Conservation (phyloP, 2,797 vertebrate species). For the Gallinago nigripennis region DNA sequence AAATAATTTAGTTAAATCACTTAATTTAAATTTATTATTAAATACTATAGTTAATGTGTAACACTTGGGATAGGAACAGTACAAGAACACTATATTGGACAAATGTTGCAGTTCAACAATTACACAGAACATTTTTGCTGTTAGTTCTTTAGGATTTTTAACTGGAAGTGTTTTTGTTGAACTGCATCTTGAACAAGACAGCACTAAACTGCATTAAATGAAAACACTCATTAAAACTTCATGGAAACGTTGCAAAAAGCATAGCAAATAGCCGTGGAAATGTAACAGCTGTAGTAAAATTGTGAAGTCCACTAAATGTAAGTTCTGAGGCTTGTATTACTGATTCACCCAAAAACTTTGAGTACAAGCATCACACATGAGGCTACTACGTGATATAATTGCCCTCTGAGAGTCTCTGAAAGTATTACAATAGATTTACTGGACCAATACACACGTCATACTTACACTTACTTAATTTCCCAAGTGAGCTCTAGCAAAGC, state of each 20-base stretch:
- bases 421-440: slow-evolving; percentile 14
- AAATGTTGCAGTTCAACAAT: background rate
- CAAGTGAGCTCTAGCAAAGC: background rate
- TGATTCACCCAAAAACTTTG: background rate
- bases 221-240: slow-evolving; percentile 31
- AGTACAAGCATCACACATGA: background rate
- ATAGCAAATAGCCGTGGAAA: background rate
- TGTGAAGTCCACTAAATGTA: background rate
- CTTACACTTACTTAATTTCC: slow-evolving; percentile 40
- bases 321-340: background rate
- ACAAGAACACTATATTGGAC: background rate
- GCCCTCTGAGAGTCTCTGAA: background rate
- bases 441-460: background rate
- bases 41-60: background rate
- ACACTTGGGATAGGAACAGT: background rate
- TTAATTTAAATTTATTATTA: background rate
- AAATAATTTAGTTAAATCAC: background rate
- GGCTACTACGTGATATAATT: background rate
- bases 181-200: background rate
- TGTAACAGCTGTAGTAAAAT: background rate
- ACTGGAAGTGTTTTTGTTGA: background rate
- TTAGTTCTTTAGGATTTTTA: background rate
- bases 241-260: background rate
- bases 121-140: background rate
- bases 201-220: background rate